Evolutionary conservation across 2,797 vertebrate species (phyloP).

Genomic region (Alectoris magna): DNA sequence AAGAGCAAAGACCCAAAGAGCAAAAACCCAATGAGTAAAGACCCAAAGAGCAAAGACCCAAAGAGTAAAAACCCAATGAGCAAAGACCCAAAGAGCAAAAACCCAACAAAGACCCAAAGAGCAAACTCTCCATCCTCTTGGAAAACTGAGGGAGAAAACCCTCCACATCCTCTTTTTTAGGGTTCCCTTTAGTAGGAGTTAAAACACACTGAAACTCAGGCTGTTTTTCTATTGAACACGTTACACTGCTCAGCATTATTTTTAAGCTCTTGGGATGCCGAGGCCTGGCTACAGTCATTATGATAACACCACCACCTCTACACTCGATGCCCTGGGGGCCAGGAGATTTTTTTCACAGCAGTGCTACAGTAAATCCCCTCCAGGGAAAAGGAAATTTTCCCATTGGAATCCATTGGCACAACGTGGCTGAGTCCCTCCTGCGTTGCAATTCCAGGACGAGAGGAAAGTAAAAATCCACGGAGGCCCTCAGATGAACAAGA

Average conservation of each 20-base stretch:
- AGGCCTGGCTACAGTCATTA: not conserved
- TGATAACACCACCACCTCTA: not conserved
- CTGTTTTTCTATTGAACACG: not conserved
- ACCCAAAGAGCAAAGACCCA: too few relatives aligned
- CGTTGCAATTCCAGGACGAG: accelerated
- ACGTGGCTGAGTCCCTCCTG: accelerated
- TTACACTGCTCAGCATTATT: not conserved
- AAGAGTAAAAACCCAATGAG: too few relatives aligned
- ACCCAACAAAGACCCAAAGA: too few relatives aligned
- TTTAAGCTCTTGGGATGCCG: not conserved
- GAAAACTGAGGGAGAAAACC: not conserved
- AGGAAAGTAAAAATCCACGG: not conserved
- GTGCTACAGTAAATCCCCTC: not conserved
- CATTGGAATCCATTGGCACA: accelerated
- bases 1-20: too few relatives aligned
- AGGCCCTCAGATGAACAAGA: not conserved
- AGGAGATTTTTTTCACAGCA: accelerated
- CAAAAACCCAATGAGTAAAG: too few relatives aligned
- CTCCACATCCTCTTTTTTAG: not conserved
- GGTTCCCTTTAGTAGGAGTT: not conserved
- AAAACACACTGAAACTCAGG: not conserved
- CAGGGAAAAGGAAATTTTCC: not conserved
- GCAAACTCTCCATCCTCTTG: too few relatives aligned
- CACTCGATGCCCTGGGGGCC: not conserved
- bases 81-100: too few relatives aligned